Percentiles rank a stretch among this genome's conserved stretches.
Evolutionary conservation across 1,140 invertebrate genomes (phyloP).

Genomic region (Bombus consobrinus): DNA sequence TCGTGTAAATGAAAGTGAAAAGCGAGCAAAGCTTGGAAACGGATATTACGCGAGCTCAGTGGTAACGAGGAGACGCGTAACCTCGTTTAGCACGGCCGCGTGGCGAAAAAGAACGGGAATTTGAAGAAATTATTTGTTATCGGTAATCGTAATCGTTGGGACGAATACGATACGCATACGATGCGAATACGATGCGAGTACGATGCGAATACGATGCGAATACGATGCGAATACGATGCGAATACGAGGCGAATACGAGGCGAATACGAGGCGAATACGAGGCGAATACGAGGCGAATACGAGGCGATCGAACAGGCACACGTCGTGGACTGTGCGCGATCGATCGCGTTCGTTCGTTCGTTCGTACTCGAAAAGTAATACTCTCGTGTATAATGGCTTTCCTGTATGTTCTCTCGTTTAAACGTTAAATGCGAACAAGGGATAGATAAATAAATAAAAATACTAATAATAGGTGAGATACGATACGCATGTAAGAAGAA

Average conservation of each 20-base stretch:
- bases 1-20: not conserved
- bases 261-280: too few relatives aligned
- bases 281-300: too few relatives aligned
- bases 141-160: not conserved
- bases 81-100: too few relatives aligned
- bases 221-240: too few relatives aligned
- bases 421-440: not conserved
- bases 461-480: slow-evolving; percentile 11
- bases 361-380: slow-evolving; percentile 49
- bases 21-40: too few relatives aligned
- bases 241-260: too few relatives aligned
- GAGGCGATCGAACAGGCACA: not conserved
- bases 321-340: slow-evolving; percentile 34
- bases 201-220: too few relatives aligned
- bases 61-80: too few relatives aligned
- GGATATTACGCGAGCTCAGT: too few relatives aligned
- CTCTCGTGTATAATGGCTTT: slow-evolving; percentile 54
- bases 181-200: too few relatives aligned
- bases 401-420: slow-evolving; percentile 45
- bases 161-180: too few relatives aligned
- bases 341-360: slow-evolving; percentile 18
- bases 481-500: slow-evolving; percentile 39
- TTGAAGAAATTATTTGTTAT: not conserved
- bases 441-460: slow-evolving; percentile 8
- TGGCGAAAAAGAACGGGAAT: too few relatives aligned